Evolutionary conservation across 2,797 vertebrate genomes (phyloP).

Genomic region (Cryptoblepharus egeriae): DNA sequence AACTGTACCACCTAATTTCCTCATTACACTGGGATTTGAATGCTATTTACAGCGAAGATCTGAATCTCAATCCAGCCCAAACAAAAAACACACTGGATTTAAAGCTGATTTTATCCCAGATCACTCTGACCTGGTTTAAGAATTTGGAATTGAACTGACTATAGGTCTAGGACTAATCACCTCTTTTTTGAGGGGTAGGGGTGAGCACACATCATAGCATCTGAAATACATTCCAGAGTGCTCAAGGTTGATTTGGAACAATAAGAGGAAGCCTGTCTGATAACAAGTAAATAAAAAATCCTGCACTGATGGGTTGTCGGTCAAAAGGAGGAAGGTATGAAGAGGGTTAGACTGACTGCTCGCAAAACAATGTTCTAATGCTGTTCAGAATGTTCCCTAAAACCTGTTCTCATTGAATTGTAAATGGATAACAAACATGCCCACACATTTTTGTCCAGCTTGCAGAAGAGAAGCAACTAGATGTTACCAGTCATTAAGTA

Average conservation of each 20-base stretch:
- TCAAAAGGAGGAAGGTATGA: not conserved
- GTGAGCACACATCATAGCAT: not conserved
- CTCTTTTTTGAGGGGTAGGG: too few relatives aligned
- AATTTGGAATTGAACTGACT: too few relatives aligned
- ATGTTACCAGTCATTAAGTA: not conserved
- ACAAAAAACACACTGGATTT: too few relatives aligned
- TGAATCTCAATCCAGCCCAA: too few relatives aligned
- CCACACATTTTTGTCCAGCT: not conserved
- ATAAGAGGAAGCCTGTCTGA: not conserved
- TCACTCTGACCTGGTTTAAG: too few relatives aligned
- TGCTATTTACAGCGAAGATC: too few relatives aligned
- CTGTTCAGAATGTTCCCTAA: not conserved
- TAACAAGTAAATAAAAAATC: not conserved
- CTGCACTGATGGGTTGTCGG: not conserved
- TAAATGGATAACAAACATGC: not conserved
- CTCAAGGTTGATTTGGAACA: too few relatives aligned
- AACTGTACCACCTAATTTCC: too few relatives aligned
- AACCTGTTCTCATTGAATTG: not conserved
- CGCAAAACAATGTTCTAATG: not conserved
- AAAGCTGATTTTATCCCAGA: too few relatives aligned
- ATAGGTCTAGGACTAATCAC: too few relatives aligned
- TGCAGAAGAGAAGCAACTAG: not conserved
- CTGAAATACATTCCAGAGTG: not conserved
- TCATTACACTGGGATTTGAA: too few relatives aligned
- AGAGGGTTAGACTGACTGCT: not conserved